These are phyloP conservation scores for Neoascia interrupta DNA, from an alignment of 2,888 invertebrate species.

Conservation along the genomic window DNA sequence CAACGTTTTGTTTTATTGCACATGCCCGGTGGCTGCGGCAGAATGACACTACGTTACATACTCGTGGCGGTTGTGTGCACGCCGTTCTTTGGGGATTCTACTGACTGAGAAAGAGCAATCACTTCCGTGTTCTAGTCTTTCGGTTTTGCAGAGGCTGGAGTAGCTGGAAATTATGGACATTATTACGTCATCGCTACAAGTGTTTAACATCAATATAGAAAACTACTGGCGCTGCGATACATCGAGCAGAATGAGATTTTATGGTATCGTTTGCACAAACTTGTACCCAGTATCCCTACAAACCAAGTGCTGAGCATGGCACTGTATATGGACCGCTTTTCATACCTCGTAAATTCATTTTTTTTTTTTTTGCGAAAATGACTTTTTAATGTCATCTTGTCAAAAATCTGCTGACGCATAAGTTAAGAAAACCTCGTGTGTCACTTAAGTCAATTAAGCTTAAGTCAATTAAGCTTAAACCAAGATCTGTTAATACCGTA, in stretches of 20 bases:
- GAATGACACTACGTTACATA: constrained; percentile 15
- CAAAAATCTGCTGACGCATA: no score
- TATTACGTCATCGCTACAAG: constrained; percentile 52
- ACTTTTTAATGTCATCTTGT: no score
- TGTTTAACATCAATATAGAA: constrained; percentile 58
- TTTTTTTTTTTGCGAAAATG: no score
- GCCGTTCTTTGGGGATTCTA: constrained; percentile 30
- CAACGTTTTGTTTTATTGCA: constrained; percentile 55
- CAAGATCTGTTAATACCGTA: no score
- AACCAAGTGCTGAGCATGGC: no score
- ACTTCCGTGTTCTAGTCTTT: constrained; percentile 49
- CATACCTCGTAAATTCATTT: no score
- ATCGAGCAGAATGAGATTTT: no score
- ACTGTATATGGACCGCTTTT: no score
- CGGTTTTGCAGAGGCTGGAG: not conserved
- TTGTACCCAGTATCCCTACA: no score
- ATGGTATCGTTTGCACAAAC: no score
- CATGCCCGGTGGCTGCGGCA: constrained; percentile 42
- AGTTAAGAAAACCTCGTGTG: not conserved
- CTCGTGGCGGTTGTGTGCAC: constrained; percentile 9
- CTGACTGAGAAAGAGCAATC: constrained; percentile 13
- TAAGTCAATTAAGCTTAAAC: no score
- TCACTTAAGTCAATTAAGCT: not conserved
- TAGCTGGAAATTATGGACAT: constrained; percentile 10
- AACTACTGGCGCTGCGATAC: no score